Base-by-base conservation (phyloP, 2,113 vertebrate genomes). In the Myrmecobius fasciatus region DNA sequence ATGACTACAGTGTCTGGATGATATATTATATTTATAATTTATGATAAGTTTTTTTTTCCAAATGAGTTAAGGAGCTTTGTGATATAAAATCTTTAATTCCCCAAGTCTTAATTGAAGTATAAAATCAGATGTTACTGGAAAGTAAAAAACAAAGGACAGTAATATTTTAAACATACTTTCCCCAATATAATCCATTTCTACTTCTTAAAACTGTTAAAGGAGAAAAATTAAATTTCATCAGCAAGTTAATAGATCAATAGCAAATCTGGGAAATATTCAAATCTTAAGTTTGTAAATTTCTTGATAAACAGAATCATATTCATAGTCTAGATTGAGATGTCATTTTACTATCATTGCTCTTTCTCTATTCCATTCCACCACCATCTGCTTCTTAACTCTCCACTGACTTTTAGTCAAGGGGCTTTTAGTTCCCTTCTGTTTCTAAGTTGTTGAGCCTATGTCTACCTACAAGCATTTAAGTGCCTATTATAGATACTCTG, bases 61-160 rank as follows among this genome's bases (percentile, higher is more conserved):
- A 91, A 95, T 93, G 20, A 67, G 0, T 91, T 91, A 49, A 83
- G 25, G 26, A 31, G 43, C 0, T 67, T 75, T 94, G 49, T 52
- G 10, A 89, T 24, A 48, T 56, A 8, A 94, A 51, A 26, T 12
- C 51, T 96, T 92, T 94, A 92, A 93, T 89, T 89, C 92, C 90
- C 28, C 60, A 26, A 43, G 31, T 53, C 53, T 89, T 93, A 93
- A 49, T 90, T 43, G 8, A 89, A 89, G 53, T 24, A 53, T 31
- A 75, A 53, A 60, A 25, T 46, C 20, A 12, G 12, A 25, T 14
- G 5, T 43, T 53, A 3, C 94, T 96, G 28, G 43, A 56, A 89
- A 53, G 26, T 54, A 25, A 83, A 90, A 47, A 9, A 53, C 53
- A 89, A 90, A 91, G 25, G 89, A 48, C 0, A 54, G 17, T 2